Base-by-base conservation (phyloP, 2,888 invertebrate species). In the Tetropium fuscum region DNA sequence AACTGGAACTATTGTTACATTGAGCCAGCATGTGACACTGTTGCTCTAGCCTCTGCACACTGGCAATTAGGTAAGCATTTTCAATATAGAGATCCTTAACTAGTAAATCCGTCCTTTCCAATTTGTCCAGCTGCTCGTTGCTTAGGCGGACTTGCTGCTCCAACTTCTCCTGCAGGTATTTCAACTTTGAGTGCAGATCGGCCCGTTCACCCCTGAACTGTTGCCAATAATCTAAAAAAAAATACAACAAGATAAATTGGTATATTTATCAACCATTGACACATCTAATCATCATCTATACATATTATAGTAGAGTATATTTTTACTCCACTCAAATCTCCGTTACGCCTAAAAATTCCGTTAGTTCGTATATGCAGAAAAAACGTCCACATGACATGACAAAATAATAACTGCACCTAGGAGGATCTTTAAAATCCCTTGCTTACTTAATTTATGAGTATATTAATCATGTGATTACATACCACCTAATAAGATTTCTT, bases 11-110 rank as follows among this genome's bases (percentile, higher is more conserved):
- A 30, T 61, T 48, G 49, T 66, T 72, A 64, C 80, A 83, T 68
- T 84, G 83, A 20, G 82, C 79, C 64, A 85, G 73, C 69, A 84
- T 80, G 62, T 84, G 82, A 72, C 83, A 84, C 69, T 84, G 84
- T 72, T 87, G 84, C 74, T 87, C 85, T 20, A 87, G 79, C 57
- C 84, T 82, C 75, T 87, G 86, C 13, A 87, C 83, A 53, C 86
- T 88, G 13, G 88, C 88, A 58, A 88, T 84, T 58, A 94, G 84
- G 79, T 91, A 90, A 51, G 93, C 90, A 83, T 94, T 94, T 82
- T 94, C 94, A 47, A 93, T 87, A 82, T 90, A 94, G 61, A 95
- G 84, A 75, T 94, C 93, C 82, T 92, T 92, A 15, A 92, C 90
- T 40, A 93, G 84, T 72, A 90, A 79, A 80, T 94, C 94, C 10